These are phyloP conservation scores for Enteromius argenteus DNA, from an alignment of 2,797 vertebrate species.

Conservation along the genomic window DNA sequence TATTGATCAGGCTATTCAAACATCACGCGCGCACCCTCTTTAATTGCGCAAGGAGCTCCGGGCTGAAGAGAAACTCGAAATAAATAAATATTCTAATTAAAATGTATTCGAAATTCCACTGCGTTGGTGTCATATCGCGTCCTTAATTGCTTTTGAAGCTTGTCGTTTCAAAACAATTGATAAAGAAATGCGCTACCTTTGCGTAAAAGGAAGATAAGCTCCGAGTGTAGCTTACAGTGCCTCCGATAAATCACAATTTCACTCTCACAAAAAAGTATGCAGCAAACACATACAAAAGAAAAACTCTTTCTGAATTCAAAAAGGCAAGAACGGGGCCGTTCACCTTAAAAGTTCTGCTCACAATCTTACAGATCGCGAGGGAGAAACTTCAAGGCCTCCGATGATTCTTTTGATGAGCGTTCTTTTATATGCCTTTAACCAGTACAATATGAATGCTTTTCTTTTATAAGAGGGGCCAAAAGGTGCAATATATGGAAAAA, in stretches of 20 bases:
- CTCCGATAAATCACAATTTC: slow-evolving; percentile 72
- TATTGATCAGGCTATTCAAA: slow-evolving; percentile 71
- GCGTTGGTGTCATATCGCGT: slow-evolving; percentile 66
- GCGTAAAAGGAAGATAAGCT: slow-evolving; percentile 65
- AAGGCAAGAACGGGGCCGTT: neutral
- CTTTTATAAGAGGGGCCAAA: neutral
- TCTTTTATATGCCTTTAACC: neutral
- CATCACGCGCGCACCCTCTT: slow-evolving; percentile 65
- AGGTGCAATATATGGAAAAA: neutral
- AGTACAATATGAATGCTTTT: neutral
- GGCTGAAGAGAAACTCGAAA: slow-evolving; percentile 67
- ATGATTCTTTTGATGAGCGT: neutral
- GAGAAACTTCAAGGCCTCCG: neutral
- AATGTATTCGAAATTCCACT: slow-evolving; percentile 59
- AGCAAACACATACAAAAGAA: slow-evolving; percentile 52
- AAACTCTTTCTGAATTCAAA: slow-evolving; percentile 11
- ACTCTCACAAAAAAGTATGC: slow-evolving; percentile 29
- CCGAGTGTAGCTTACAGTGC: slow-evolving; percentile 57
- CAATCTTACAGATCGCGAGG: neutral
- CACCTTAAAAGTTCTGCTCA: neutral
- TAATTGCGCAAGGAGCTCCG: slow-evolving; percentile 75
- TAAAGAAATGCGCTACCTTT: slow-evolving; percentile 66
- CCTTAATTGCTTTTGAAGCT: slow-evolving; percentile 73
- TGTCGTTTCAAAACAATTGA: slow-evolving; percentile 74
- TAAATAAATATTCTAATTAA: slow-evolving; percentile 66